A percentile compares a stretch with the other conserved stretches of the same genome.
Conservation (phyloP, 2,113 vertebrate species). For the Acanthochromis polyacanthus region DNA sequence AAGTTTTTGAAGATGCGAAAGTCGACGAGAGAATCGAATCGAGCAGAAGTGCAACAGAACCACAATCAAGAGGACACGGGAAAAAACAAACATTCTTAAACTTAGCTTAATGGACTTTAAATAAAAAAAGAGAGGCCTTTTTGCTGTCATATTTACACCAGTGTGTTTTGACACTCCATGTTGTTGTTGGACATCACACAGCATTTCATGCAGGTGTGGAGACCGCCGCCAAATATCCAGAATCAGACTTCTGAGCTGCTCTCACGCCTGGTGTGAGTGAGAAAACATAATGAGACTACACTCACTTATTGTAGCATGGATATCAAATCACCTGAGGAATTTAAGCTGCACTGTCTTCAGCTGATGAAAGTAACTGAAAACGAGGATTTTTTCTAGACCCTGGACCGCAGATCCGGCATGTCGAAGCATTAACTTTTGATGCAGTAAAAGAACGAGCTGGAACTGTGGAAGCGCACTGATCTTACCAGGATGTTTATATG, state of each 20-base stretch:
- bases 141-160: constrained; percentile 63
- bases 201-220: constrained; percentile 52
- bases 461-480: constrained; percentile 42
- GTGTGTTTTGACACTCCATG: constrained; percentile 53
- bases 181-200: constrained; percentile 48
- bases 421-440: constrained; percentile 49
- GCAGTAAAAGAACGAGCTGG: constrained; percentile 43
- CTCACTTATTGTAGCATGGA: constrained; percentile 67
- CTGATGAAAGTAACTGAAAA: constrained; percentile 12
- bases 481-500: constrained; percentile 38
- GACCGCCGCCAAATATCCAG: constrained; percentile 33
- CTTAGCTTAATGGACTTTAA: constrained; percentile 49
- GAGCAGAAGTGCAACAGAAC: constrained; percentile 31
- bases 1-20: constrained; percentile 39
- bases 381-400: constrained; percentile 15
- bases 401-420: constrained; percentile 25
- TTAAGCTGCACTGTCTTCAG: constrained; percentile 31
- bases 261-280: constrained; percentile 17
- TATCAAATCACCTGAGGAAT: constrained; percentile 41
- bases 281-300: constrained; percentile 37
- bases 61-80: constrained; percentile 28
- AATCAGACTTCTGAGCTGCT: constrained; percentile 47
- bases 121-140: constrained; percentile 74
- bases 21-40: constrained; percentile 18
- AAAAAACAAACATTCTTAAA: constrained; percentile 24